Evolutionary conservation across 2,888 invertebrate genomes (phyloP), one percentile per base, ranked within the genome.

Genomic region (Sericinus montela): DNA sequence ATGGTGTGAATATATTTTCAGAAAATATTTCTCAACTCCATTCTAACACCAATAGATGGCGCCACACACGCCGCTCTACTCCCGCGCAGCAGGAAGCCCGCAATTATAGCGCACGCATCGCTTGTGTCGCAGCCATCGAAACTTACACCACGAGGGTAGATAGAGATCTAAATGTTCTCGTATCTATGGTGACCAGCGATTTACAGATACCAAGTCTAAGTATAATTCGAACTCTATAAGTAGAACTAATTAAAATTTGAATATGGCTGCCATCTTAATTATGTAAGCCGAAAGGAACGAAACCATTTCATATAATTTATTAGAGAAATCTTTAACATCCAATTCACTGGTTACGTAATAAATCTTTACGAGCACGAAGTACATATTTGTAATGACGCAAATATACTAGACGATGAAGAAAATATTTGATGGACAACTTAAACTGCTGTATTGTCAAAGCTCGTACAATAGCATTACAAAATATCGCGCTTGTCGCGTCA

Each of bases 61-160:
- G 60, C 47, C 57, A 55, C 44, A 32, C 10, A 35, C 25, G 19
- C n/a, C 28, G 16, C 10, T n/a, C 32, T 11, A 32, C 25, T 25
- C 8, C 10, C 14, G 28, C 30, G 34, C 9, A 37, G 14, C 10
- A 43, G 39, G 16, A 54, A 37, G 38, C 45, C 48, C 14, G 52
- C 55, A 37, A 53, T 56, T 50, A 53, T 57, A 61, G 63, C 75
- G 69, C 67, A 78, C 80, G 81, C 81, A 78, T 67, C 65, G 76
- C 58, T 65, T 53, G 51, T 45, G 59, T 54, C 55, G 61, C 58
- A 57, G 55, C 60, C 57, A 55, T 62, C 69, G 67, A 70, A 69
- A 73, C 66, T 65, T 72, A 71, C 69, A 67, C 51, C 60, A 11
- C 54, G 64, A 62, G 82, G 81, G 80, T 78, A 81, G 82, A 82